Evolutionary conservation across 35 echinoderm and acorn worm species (phyloP), one percentile per base, ranked within the genome.

Genomic region (Strongylocentrotus purpuratus): DNA sequence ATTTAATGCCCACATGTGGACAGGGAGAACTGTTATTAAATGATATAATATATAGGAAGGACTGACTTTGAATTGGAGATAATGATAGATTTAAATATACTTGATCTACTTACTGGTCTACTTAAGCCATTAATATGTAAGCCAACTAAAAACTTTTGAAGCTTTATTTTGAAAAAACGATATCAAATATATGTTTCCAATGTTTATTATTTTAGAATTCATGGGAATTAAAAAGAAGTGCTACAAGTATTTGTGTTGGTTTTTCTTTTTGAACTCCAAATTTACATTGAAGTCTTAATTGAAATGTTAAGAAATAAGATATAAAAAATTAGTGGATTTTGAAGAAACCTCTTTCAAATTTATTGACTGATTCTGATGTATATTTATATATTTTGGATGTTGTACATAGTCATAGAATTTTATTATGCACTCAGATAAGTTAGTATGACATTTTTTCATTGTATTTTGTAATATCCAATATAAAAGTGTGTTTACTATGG

Each of bases 381-480:
- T 78, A 78, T 78, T 78, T 78, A 78, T 78, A 78, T 78, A 78
- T 78, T 78, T 78, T 78, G 65, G 65, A 78, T n/a, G 22, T 78
- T 78, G 65, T 78, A 78, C 20, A 78, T 78, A 78, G 20, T 78
- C 65, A 78, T 78, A 78, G 65, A 78, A 28, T 78, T 55, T 78
- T 78, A 78, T 78, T 31, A 78, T 78, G 20, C 65, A 78, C 65
- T 78, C 65, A 78, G 65, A 78, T 78, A 78, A 5, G 28, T 5
- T 78, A 78, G 65, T 28, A 78, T 78, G 65, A 78, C 20, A 78
- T 22, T 78, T 78, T 78, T 78, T 28, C 65, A 78, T 78, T 78
- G 65, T 78, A 78, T 78, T 78, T 78, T n/a, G 28, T 78, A 78
- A 78, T 71, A 55, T 55, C 25, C 5, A 71, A 71, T 71, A 71